Base-by-base conservation (phyloP, 2,888 invertebrate species). In the Philonicus albiceps region DNA sequence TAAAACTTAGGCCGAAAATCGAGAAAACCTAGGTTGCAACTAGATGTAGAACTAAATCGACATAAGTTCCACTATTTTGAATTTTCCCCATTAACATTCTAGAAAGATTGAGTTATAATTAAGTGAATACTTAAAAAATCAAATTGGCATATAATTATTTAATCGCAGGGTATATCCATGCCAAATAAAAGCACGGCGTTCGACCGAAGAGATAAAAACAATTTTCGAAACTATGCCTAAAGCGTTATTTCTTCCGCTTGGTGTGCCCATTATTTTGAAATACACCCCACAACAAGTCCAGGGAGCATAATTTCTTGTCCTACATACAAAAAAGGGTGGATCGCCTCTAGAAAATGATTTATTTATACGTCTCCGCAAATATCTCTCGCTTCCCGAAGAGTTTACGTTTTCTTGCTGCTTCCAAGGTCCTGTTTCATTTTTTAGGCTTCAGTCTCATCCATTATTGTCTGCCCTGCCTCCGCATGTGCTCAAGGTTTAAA, bases 391-490 rank as follows among this genome's bases (percentile, higher is more conserved):
- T 76, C 40, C 43, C 34, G 37, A 34, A 76, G 22, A 22, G 49
- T 16, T 31, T 22, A n/a, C n/a, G 49, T 80, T 53, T 30, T 80
- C 49, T 40, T 74, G 13, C 34, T 49, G 30, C 43, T 84, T 13
- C 73, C 40, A 84, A 84, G 84, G 84, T 73, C 73, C 30, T 27
- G 22, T 40, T 73, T 73, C 73, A 84, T 84, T 84, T 84, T 73
- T 84, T 49, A 84, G 84, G 73, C 84, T 84, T 84, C 84, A 43
- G 40, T 43, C 84, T 73, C 84, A 84, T 84, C 84, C 84, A 84
- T 84, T 84, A 84, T 31, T 73, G 73, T 84, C 84, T 84, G 34
- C 64, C 72, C 34, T 55, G 31, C 55, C 73, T 43, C 72, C 73
- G 40, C 31, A 73, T 84, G 84, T 84, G 72, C 37, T 84, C 72